Base-by-base conservation (phyloP, 37 sponge, comb jelly and placozoan species). In the Lycopodina hypogea region DNA sequence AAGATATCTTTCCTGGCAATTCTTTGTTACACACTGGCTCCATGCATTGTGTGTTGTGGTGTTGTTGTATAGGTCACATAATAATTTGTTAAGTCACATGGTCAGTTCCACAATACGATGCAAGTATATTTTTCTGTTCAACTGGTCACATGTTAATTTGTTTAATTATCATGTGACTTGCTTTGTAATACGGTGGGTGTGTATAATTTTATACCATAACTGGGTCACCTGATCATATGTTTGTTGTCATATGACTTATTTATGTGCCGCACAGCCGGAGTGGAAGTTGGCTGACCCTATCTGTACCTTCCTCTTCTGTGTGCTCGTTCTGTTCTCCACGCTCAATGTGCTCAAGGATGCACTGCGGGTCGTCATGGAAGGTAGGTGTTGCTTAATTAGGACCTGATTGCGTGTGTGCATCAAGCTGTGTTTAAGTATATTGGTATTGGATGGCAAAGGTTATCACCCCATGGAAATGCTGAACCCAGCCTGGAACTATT, bases 201-300 rank as follows among this genome's bases (percentile, higher is more conserved):
- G 48, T 12, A 45, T 12, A 45, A 45, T n/a, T n/a, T n/a, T n/a
- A n/a, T n/a, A n/a, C n/a, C n/a, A n/a, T 9, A 45, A 45, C 4
- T 45, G 48, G 4, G 48, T 45, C 48, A 45, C 48, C 8, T 45
- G 48, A 9, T 4, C 9, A 9, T 45, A 9, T 4, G 4, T 45
- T 45, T 45, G 48, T 45, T 36, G 37, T 68, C 70, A 69, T 69
- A 34, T 74, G 55, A 56, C 74, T 74, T 28, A 52, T 24, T 32
- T 26, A 6, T 6, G 3, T 59, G 6, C 2, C 41, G 0, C 1
- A 38, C 70, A 96, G 99, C 99, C 99, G 32, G 83, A 90, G 6
- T 95, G 94, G 96, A 81, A 88, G 33, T 41, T 96, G 19, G 96
- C 88, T 8, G 99, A 98, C 67, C 99, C 99, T 3, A 98, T 98